Evolutionary conservation across 1,140 invertebrate genomes (phyloP), one percentile per base, ranked within the genome.

Genomic region (Aphaenogaster floridana): DNA sequence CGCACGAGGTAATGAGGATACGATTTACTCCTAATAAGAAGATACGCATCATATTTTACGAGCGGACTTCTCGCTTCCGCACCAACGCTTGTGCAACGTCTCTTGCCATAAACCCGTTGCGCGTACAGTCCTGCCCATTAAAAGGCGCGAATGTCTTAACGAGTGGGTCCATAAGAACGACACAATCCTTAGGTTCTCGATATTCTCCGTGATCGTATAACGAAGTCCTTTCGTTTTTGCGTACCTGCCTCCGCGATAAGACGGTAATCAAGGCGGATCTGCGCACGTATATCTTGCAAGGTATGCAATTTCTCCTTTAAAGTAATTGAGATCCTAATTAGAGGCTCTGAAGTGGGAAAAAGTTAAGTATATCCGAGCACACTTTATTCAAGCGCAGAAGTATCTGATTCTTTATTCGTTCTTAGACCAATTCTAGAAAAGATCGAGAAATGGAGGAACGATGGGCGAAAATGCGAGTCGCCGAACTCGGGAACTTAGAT

Each of bases 1-100:
- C 83, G 69, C 80, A 88, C 69, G 89, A 80, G 81, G 87, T 94
- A 94, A 94, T 93, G 92, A 94, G 93, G 91, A 93, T 93, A 93
- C 92, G 93, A 93, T 94, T 94, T 94, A 93, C 91, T 94, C 92
- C 93, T 94, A 94, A 94, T 94, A 94, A 94, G 93, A 93, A 94
- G 93, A 94, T 93, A 92, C 91, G 93, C 91, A 92, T 94, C 91
- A 92, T 94, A 93, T 93, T 94, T 94, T 94, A 94, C 88, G 92
- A 94, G 91, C 90, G 69, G 64, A 89, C 86, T 87, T 87, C 80
- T 84, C 74, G 90, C 91, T 92, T 91, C 87, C 87, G 81, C 86
- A 80, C 92, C 89, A 83, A 28, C 28, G 28, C 28, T 28, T 91
- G 90, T 93, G 92, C 66, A 87, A 89, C 83, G 87, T 72, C 85